These are phyloP conservation scores for Pammene fasciana DNA, from an alignment of 2,888 invertebrate species.

Conservation along the genomic window DNA sequence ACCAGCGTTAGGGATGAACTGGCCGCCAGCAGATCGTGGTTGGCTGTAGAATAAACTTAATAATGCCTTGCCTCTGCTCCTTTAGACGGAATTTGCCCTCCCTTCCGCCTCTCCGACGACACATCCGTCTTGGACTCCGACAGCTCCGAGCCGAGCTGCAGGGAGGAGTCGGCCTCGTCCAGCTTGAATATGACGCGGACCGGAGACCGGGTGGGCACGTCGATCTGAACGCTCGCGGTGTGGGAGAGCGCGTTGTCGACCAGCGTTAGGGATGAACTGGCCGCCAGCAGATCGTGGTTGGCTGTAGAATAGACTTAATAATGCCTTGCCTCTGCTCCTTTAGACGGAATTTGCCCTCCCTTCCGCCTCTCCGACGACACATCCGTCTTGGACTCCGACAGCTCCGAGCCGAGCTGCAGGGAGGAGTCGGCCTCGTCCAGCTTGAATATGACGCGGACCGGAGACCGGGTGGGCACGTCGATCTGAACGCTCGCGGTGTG, in stretches of 20 bases:
- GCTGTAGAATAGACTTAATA: neutral
- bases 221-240: neutral
- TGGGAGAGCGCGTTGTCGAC: conserved; percentile 60
- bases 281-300: conserved; percentile 62
- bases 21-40: conserved; percentile 60
- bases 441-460: too few relatives aligned
- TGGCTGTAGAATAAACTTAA: too few relatives aligned
- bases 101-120: neutral
- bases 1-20: conserved; percentile 69
- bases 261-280: conserved; percentile 65
- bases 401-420: too few relatives aligned
- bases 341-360: too few relatives aligned
- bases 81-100: neutral
- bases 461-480: too few relatives aligned
- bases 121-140: conserved; percentile 48
- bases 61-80: neutral
- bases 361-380: too few relatives aligned
- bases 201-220: conserved; percentile 43
- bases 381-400: too few relatives aligned
- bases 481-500: too few relatives aligned
- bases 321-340: too few relatives aligned
- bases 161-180: conserved; percentile 39
- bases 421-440: too few relatives aligned
- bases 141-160: conserved; percentile 49
- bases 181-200: conserved; percentile 54